A percentile compares a stretch with the other conserved stretches of the same genome.
These are phyloP conservation scores for Ethmia dodecea DNA, from an alignment of 2,888 invertebrate species.

Conservation along the genomic window DNA sequence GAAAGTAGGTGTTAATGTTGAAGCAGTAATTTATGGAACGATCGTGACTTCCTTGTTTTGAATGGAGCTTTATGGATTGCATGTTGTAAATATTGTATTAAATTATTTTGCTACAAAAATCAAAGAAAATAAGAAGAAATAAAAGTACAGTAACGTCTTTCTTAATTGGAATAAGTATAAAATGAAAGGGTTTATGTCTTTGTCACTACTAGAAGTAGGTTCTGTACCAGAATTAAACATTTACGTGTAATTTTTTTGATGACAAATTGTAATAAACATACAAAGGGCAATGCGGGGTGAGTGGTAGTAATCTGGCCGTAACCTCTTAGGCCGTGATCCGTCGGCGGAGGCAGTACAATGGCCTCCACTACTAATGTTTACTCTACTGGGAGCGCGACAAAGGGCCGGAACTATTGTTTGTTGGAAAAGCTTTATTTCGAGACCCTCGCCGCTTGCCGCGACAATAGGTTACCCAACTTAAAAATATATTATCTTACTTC, in stretches of 20 bases:
- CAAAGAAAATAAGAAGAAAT: too few relatives aligned
- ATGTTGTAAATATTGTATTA: too few relatives aligned
- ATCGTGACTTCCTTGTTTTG: constrained; percentile 66
- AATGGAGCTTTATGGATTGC: constrained; percentile 43
- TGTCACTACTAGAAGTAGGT: too few relatives aligned
- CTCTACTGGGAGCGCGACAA: constrained; percentile 70
- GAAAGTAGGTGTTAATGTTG: constrained; percentile 76
- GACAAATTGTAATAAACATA: constrained; percentile 56
- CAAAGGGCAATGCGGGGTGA: constrained; percentile 63
- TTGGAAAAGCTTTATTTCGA: constrained; percentile 75
- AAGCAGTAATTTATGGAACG: constrained; percentile 63
- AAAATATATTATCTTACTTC: constrained; percentile 13
- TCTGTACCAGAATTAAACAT: not conserved
- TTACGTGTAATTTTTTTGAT: constrained; percentile 23
- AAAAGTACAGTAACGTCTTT: too few relatives aligned
- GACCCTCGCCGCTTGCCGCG: constrained; percentile 66
- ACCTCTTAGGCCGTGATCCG: constrained; percentile 48
- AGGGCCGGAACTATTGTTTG: constrained; percentile 78
- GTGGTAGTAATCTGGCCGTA: constrained; percentile 62
- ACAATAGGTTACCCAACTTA: constrained; percentile 77
- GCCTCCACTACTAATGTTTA: constrained; percentile 74
- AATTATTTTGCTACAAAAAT: too few relatives aligned
- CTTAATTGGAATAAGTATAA: too few relatives aligned
- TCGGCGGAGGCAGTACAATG: constrained; percentile 42
- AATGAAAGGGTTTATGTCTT: too few relatives aligned